A percentile compares a stretch with the other conserved stretches of the same genome.
phyloP scores from a whole-genome alignment of 2,797 vertebrate species.

The Eleutherodactylus coqui region DNA sequence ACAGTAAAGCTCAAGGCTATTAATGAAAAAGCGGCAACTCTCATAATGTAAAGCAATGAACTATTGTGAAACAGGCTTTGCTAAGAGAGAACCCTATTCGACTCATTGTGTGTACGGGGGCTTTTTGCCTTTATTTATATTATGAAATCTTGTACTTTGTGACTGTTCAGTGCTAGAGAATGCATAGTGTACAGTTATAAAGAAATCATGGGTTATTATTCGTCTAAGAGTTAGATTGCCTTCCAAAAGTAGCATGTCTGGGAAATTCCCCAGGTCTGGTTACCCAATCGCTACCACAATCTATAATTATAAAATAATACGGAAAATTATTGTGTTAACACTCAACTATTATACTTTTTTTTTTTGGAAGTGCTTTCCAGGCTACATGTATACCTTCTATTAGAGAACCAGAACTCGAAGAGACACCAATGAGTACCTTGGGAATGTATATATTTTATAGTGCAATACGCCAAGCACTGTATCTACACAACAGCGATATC shows the following conservation, averaged over 20 bases:
- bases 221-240: neutral
- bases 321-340: neutral
- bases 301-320: constrained; percentile 15
- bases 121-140: constrained; percentile 4
- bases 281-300: neutral
- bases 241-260: constrained; percentile 18
- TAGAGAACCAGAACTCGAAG: too few species aligned
- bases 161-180: neutral
- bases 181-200: neutral
- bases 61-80: constrained; percentile 1
- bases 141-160: neutral
- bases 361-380: too few species aligned
- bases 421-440: too few species aligned
- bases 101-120: neutral
- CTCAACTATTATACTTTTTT: neutral
- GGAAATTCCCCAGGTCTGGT: neutral
- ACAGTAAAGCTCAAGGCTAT: constrained; percentile 11
- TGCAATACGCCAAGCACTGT: too few species aligned
- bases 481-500: too few species aligned
- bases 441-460: too few species aligned
- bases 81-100: neutral
- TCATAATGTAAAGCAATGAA: neutral
- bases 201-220: constrained; percentile 16
- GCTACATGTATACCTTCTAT: neutral
- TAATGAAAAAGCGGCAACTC: neutral